These are phyloP conservation scores for Lingula anatina DNA, from an alignment of 2,888 invertebrate species.

Conservation along the genomic window DNA sequence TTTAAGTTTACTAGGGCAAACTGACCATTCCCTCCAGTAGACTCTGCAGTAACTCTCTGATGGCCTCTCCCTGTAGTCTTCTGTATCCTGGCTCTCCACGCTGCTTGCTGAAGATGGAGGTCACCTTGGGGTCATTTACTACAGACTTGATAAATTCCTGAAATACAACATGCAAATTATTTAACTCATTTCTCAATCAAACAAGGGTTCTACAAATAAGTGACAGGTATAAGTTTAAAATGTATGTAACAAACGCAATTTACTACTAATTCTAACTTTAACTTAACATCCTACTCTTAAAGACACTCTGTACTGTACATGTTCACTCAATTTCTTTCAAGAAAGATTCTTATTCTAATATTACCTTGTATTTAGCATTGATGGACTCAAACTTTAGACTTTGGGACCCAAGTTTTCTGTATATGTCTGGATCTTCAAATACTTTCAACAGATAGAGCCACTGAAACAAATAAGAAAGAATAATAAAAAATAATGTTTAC, in stretches of 20 bases:
- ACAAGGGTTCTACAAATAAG: too few relatives aligned
- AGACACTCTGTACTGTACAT: too few relatives aligned
- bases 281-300: too few relatives aligned
- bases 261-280: too few relatives aligned
- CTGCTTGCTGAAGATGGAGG: slow-evolving; percentile 36
- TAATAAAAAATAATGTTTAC: background rate
- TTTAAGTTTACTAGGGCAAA: too few relatives aligned
- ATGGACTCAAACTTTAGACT: slow-evolving; percentile 36
- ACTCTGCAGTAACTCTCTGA: slow-evolving; percentile 27
- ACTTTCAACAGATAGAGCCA: slow-evolving; percentile 49
- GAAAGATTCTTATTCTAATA: too few relatives aligned
- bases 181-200: too few relatives aligned
- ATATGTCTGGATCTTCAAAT: slow-evolving; percentile 42
- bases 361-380: slow-evolving; percentile 41
- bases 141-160: slow-evolving; percentile 47
- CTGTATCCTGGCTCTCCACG: slow-evolving; percentile 45
- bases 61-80: slow-evolving; percentile 42
- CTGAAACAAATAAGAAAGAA: slow-evolving; percentile 18
- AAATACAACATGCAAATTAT: too few relatives aligned
- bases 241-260: too few relatives aligned
- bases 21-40: slow-evolving; percentile 35
- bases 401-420: slow-evolving; percentile 25
- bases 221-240: too few relatives aligned
- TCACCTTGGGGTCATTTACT: slow-evolving; percentile 40
- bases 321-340: too few relatives aligned